A percentile compares a stretch with the other conserved stretches of the same genome.
These are phyloP conservation scores for Talpa occidentalis DNA, from an alignment of 2,113 vertebrate genomes.

Conservation along the genomic window DNA sequence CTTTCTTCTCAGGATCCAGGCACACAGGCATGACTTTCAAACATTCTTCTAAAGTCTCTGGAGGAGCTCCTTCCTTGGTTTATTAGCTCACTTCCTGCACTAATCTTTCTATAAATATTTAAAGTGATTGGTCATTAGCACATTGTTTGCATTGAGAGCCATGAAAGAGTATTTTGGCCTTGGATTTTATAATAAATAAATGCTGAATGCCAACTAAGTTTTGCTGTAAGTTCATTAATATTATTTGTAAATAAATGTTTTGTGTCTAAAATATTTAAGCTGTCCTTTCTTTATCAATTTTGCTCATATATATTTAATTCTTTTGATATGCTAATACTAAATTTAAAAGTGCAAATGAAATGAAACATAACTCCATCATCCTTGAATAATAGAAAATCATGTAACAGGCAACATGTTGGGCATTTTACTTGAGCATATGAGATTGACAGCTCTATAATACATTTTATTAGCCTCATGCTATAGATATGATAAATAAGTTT, in stretches of 20 bases:
- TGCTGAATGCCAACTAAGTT: background rate
- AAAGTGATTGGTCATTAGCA: background rate
- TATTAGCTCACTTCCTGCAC: constrained; percentile 59
- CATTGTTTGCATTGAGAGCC: constrained; percentile 41
- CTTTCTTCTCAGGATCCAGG: background rate
- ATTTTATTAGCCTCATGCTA: background rate
- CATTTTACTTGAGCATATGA: background rate
- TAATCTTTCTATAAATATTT: constrained; percentile 38
- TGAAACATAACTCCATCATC: background rate
- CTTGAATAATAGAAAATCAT: constrained; percentile 10
- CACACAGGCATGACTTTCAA: background rate
- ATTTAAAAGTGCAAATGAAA: constrained; percentile 53
- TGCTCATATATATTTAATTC: background rate
- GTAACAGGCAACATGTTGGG: background rate
- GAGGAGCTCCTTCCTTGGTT: constrained; percentile 58
- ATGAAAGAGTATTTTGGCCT: background rate
- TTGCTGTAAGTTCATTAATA: background rate
- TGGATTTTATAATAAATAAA: constrained; percentile 23
- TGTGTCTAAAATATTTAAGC: background rate
- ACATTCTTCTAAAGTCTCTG: constrained; percentile 66
- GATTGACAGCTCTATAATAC: background rate
- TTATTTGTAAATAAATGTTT: background rate
- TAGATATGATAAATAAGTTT: background rate
- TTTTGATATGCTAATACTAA: background rate
- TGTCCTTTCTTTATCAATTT: constrained; percentile 1